Conservation (phyloP, 2,888 invertebrate species). For the Parasteatoda lunata region DNA sequence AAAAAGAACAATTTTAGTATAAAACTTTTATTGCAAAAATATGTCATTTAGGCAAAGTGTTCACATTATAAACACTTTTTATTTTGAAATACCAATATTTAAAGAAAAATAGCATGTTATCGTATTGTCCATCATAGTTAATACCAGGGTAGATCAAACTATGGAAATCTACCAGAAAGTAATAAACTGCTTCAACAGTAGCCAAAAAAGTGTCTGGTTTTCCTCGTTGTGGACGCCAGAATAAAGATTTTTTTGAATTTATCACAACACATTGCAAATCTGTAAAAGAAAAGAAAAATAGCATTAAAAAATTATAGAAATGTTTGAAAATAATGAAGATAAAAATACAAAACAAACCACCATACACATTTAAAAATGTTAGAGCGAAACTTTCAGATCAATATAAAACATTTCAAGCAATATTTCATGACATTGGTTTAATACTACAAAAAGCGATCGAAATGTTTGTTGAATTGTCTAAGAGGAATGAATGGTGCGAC, state of each 20-base stretch:
- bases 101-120: slow-evolving; percentile 92
- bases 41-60: not conserved
- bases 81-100: slow-evolving; percentile 93
- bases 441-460: too few relatives aligned
- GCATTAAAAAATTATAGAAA: too few relatives aligned
- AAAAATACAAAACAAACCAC: too few relatives aligned
- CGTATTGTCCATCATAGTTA: slow-evolving; percentile 85
- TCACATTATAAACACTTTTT: slow-evolving; percentile 43
- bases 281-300: slow-evolving; percentile 72
- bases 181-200: slow-evolving; percentile 95
- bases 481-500: too few relatives aligned
- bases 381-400: too few relatives aligned
- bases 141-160: slow-evolving; percentile 75
- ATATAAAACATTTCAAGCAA: too few relatives aligned
- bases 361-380: too few relatives aligned
- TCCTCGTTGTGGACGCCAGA: slow-evolving; percentile 95
- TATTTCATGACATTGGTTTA: too few relatives aligned
- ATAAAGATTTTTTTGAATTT: slow-evolving; percentile 88
- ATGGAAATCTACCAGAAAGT: slow-evolving; percentile 87
- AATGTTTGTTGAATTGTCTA: too few relatives aligned
- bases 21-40: not conserved
- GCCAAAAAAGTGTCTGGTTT: slow-evolving; percentile 94
- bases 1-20: not conserved
- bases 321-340: too few relatives aligned
- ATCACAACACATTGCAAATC: slow-evolving; percentile 86